These are phyloP conservation scores for Proctacanthus coquilletti DNA, from an alignment of 1,140 invertebrate species.

Conservation along the genomic window DNA sequence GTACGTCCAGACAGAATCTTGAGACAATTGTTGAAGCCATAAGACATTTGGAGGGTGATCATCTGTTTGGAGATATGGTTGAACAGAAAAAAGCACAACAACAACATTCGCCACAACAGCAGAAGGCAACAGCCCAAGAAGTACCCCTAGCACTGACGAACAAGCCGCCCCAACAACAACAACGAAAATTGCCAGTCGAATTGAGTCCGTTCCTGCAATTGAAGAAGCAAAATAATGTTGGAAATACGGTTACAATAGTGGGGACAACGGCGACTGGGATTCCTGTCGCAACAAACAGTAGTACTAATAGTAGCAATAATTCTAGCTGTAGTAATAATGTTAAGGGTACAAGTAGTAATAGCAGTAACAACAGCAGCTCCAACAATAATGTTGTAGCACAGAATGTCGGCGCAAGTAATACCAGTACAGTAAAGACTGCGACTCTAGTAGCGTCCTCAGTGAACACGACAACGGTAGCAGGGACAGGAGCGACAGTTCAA, in stretches of 20 bases:
- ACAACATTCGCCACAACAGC: slow-evolving; percentile 9
- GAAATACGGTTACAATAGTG: slow-evolving; percentile 6
- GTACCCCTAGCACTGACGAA: slow-evolving; percentile 60
- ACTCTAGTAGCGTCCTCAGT: slow-evolving; percentile 10
- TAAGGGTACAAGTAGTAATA: slow-evolving; percentile 2
- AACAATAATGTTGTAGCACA: too few species aligned
- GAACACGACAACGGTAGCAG: slow-evolving; percentile 13
- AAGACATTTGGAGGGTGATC: slow-evolving; percentile 85
- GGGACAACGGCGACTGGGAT: background rate
- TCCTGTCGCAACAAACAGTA: background rate
- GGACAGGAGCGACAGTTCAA: slow-evolving; percentile 8
- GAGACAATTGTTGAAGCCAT: slow-evolving; percentile 98
- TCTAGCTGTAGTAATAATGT: background rate
- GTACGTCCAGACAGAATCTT: slow-evolving; percentile 79
- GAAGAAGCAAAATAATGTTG: slow-evolving; percentile 16
- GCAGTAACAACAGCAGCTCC: background rate
- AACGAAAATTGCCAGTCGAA: slow-evolving; percentile 40
- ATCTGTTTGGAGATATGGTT: slow-evolving; percentile 64
- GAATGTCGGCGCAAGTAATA: background rate
- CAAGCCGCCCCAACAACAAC: slow-evolving; percentile 31
- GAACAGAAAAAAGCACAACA: slow-evolving; percentile 27
- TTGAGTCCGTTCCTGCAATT: slow-evolving; percentile 49
- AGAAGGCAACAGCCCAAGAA: slow-evolving; percentile 32
- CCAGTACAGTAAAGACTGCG: slow-evolving; percentile 13
- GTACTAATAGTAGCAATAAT: slow-evolving; percentile 2